Evolutionary conservation across 2,797 vertebrate species (phyloP), one percentile per base, ranked within the genome.

Genomic region (Pangasius mekongensis): DNA sequence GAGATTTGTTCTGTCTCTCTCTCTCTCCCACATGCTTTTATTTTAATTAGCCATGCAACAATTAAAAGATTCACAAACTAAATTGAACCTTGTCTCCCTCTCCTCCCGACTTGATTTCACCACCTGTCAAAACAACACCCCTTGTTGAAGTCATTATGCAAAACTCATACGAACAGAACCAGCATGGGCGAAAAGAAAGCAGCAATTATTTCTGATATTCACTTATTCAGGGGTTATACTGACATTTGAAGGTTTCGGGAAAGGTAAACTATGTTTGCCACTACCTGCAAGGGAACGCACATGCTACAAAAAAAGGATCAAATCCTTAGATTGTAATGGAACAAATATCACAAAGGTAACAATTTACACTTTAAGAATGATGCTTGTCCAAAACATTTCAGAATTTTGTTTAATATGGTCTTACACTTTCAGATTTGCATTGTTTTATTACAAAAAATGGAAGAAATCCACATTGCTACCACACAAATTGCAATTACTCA

Each of bases 131-230:
- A 99, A 99, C 98, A 99, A 97, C 95, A 95, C 95, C 96, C 89
- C 90, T 97, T 95, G 96, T 97, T 97, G 96, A 97, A 98, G 97
- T 97, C 98, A 98, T 98, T 98, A 98, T 98, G 97, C 97, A 97
- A 97, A 98, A 94, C 95, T 97, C 96, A 97, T 96, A 98, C 97
- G 96, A 98, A 98, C 97, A 97, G 96, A 97, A 97, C 95, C 97
- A 97, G 96, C 94, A 94, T 96, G 96, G 96, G 96, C 77, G 94
- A 95, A 97, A 94, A 97, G 97, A 98, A 98, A 99, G 98, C 97
- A 98, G 98, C 98, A 99, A 99, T 99, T 99, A 99, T 98, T 98
- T 98, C 97, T 98, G 97, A 98, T 98, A 98, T 99, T 98, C 97
- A 97, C 96, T 98, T 98, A 98, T 99, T 98, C 97, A 97, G 97